Base-by-base conservation (phyloP, 2,888 invertebrate species). In the Drosophila subquinaria region DNA sequence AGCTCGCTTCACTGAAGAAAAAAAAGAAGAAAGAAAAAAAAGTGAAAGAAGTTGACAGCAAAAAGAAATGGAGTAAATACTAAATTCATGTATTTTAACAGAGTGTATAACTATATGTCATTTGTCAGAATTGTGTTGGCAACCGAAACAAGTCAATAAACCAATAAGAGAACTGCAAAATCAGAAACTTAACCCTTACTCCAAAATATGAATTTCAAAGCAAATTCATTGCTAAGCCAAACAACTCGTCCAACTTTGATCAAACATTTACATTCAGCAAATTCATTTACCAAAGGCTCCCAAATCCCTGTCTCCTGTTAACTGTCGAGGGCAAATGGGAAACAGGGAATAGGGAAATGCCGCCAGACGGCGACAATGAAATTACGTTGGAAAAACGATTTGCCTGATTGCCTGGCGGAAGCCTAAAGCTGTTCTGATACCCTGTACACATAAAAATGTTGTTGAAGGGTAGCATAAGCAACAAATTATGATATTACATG, bases 91-190 rank as follows among this genome's bases (percentile, higher is more conserved):
- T 51, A 4, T 35, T 51, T 20, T 9, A 36, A 27, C 27, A n/a
- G 23, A 8, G n/a, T n/a, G n/a, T 27, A 4, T n/a, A 38, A 38
- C 23, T 55, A 42, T 10, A 40, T 3, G 36, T 20, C 13, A 51
- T 9, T 35, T 51, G 33, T 27, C 38, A 27, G 52, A 35, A 20
- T 59, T 82, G 68, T 75, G 82, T 85, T 81, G 81, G 81, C 77
- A 82, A 86, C 69, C 77, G 48, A 65, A 86, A 80, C 81, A 82
- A 82, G 69, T 40, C 57, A 38, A 70, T 40, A 82, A 79, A 70
- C 43, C 53, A 38, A 65, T 27, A 59, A 13, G 27, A 5, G 10
- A 53, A 45, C 30, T 51, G 64, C 27, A 67, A 61, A 62, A 48
- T 30, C 61, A 64, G 52, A 62, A 75, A 50, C 56, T 64, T 52